A percentile compares a stretch with the other conserved stretches of the same genome.
These are phyloP conservation scores for Labeo catla DNA, from an alignment of 2,113 vertebrate species.

Conservation along the genomic window DNA sequence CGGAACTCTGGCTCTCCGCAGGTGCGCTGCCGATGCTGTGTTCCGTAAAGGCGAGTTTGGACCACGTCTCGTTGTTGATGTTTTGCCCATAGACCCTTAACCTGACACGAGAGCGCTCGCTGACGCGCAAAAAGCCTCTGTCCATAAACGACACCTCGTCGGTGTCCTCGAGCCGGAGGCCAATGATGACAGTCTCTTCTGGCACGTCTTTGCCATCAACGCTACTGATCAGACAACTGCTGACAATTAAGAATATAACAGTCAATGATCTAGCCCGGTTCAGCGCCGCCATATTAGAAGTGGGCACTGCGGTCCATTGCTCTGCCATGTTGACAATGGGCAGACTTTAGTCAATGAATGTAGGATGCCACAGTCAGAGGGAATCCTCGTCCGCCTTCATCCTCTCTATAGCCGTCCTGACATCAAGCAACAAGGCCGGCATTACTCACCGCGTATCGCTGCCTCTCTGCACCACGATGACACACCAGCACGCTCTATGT, in stretches of 20 bases:
- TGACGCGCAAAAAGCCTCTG: slow-evolving; percentile 53
- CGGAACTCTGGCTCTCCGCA: slow-evolving; percentile 12
- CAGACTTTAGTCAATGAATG: slow-evolving; percentile 57
- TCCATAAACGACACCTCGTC: slow-evolving; percentile 60
- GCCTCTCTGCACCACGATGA: slow-evolving; percentile 51
- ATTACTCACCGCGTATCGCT: slow-evolving; percentile 50
- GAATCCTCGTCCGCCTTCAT: slow-evolving; percentile 55
- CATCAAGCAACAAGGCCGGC: slow-evolving; percentile 46
- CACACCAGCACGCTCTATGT: slow-evolving; percentile 52
- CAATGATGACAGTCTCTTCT: slow-evolving; percentile 61
- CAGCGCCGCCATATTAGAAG: slow-evolving; percentile 63
- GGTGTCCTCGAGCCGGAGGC: slow-evolving; percentile 57
- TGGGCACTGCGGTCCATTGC: slow-evolving; percentile 56
- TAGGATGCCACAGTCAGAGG: slow-evolving; percentile 52
- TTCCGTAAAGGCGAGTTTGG: slow-evolving; percentile 61
- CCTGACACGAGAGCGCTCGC: slow-evolving; percentile 59
- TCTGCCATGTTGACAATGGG: slow-evolving; percentile 60
- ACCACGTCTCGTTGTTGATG: slow-evolving; percentile 63
- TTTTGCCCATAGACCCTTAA: slow-evolving; percentile 61
- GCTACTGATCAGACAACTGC: slow-evolving; percentile 49
- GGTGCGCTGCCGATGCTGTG: slow-evolving; percentile 37
- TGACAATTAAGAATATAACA: slow-evolving; percentile 58
- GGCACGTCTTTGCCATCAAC: slow-evolving; percentile 41
- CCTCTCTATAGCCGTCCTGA: slow-evolving; percentile 40
- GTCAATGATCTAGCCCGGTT: slow-evolving; percentile 60